phyloP scores from a whole-genome alignment of 1,140 invertebrate species.

The Manduca sexta region DNA sequence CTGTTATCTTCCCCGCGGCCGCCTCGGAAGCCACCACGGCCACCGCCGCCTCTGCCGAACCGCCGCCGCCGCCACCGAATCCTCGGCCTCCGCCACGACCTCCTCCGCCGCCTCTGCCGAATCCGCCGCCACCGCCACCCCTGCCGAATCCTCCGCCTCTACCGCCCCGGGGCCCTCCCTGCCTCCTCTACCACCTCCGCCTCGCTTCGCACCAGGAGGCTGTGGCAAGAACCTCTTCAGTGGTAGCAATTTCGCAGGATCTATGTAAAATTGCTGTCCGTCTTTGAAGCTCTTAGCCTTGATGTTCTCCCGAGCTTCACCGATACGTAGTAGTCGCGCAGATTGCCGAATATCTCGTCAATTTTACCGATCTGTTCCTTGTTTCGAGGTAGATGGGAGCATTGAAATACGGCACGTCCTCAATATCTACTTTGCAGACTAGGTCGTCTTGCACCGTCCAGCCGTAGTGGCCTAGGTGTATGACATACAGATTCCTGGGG shows the following conservation, averaged over 20 bases:
- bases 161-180: constrained; percentile 63
- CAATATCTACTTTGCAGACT: constrained; percentile 91
- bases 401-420: constrained; percentile 98
- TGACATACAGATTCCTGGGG: constrained; percentile 86
- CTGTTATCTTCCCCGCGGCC: constrained; percentile 20
- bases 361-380: constrained; percentile 99
- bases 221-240: constrained; percentile 91
- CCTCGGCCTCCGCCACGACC: constrained; percentile 54
- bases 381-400: constrained; percentile 97
- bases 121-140: constrained; percentile 65
- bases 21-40: constrained; percentile 57
- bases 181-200: constrained; percentile 74
- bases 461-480: constrained; percentile 85
- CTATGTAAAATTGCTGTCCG: constrained; percentile 91
- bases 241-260: constrained; percentile 94
- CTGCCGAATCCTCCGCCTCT: constrained; percentile 49
- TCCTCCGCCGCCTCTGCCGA: constrained; percentile 66
- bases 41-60: constrained; percentile 52
- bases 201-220: constrained; percentile 78
- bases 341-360: constrained; percentile 98
- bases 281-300: constrained; percentile 93
- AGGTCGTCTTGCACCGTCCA: constrained; percentile 96
- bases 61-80: constrained; percentile 42
- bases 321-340: constrained; percentile 95
- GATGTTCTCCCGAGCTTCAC: constrained; percentile 94